phyloP scores from a whole-genome alignment of 37 sponge, comb jelly and placozoan genomes.

The Hexactinellida sp. region DNA sequence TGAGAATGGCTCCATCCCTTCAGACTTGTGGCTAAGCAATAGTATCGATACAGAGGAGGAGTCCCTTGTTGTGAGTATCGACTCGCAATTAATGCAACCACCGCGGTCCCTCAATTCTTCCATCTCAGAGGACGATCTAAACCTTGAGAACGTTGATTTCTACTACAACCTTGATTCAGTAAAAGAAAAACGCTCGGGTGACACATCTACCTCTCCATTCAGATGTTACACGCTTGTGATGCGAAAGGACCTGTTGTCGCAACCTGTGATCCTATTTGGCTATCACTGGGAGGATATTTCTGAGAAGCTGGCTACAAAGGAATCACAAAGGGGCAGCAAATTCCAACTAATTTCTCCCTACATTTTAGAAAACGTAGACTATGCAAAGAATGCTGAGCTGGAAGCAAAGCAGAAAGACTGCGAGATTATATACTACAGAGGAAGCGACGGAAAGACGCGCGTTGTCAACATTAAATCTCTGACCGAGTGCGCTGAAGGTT shows the following conservation, averaged over 20 bases:
- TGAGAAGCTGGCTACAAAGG: not conserved
- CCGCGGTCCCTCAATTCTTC: not conserved
- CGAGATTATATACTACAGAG: not conserved
- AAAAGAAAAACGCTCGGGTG: not conserved
- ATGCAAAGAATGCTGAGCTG: not conserved
- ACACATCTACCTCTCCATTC: not conserved
- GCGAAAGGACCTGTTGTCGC: not conserved
- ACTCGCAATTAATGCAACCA: not conserved
- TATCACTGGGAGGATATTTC: not conserved
- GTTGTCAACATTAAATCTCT: not conserved
- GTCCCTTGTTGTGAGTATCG: not conserved
- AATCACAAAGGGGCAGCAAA: not conserved
- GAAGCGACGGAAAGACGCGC: not conserved
- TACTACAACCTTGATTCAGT: not conserved
- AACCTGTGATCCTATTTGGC: not conserved
- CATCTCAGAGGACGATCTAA: not conserved
- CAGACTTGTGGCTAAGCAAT: conserved; percentile 3
- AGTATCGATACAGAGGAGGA: not conserved
- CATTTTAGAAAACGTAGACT: not conserved
- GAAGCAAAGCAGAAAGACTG: not conserved
- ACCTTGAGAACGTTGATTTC: not conserved
- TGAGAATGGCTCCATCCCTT: not conserved
- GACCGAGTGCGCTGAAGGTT: not conserved
- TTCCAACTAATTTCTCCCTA: not conserved
- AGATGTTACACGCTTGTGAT: not conserved